Percentiles rank a stretch among this genome's conserved stretches.
Conservation (phyloP, 2,113 vertebrate genomes). For the Tilapia sparmanii region DNA sequence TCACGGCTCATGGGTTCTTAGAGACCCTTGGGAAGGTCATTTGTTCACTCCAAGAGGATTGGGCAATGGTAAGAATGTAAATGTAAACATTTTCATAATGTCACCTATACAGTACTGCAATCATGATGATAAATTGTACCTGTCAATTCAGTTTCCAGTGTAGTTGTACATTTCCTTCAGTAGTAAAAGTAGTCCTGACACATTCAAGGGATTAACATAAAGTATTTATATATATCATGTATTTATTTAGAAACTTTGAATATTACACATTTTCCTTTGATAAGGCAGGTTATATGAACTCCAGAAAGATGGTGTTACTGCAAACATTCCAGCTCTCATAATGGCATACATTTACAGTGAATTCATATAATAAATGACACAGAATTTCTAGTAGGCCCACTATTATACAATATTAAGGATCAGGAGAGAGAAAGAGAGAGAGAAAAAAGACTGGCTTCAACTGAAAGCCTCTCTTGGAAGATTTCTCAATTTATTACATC, state of each 20-base stretch:
- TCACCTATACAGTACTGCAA: neutral
- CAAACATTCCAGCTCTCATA: slow-evolving; percentile 60
- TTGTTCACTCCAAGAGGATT: neutral
- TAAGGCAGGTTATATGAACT: slow-evolving; percentile 64
- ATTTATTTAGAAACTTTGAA: slow-evolving; percentile 66
- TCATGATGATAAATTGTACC: neutral
- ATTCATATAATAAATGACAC: slow-evolving; percentile 36
- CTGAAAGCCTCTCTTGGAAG: slow-evolving; percentile 35
- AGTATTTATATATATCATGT: slow-evolving; percentile 39
- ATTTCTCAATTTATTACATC: slow-evolving; percentile 58
- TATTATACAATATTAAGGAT: slow-evolving; percentile 37
- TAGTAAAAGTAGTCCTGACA: neutral
- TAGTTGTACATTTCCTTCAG: neutral
- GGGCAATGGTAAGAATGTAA: neutral
- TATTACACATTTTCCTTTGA: slow-evolving; percentile 53
- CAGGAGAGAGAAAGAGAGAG: neutral
- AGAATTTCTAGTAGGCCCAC: slow-evolving; percentile 36
- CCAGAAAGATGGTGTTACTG: slow-evolving; percentile 57
- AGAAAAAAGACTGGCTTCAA: slow-evolving; percentile 13
- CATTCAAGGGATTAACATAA: slow-evolving; percentile 25
- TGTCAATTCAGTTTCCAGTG: neutral
- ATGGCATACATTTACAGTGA: slow-evolving; percentile 58
- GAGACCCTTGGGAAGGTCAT: neutral
- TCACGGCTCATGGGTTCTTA: neutral
- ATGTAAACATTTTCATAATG: neutral